Evolutionary conservation across 1,140 invertebrate genomes (phyloP).

Genomic region (Adelges cooleyi): DNA sequence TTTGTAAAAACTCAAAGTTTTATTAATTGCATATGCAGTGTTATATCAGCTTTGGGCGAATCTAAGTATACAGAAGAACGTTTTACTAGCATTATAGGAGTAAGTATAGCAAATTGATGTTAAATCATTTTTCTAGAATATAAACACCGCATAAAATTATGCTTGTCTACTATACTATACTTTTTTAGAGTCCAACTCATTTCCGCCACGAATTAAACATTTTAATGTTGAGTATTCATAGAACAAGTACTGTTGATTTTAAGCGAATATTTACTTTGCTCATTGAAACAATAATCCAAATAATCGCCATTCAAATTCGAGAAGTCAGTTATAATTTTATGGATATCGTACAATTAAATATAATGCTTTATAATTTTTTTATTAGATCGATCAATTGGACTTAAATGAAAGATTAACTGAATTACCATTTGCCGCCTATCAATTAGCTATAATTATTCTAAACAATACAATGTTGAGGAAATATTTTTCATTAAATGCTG

Average conservation of each 20-base stretch:
- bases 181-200: not conserved
- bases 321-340: not conserved
- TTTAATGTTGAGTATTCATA: not conserved
- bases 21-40: not conserved
- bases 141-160: no score
- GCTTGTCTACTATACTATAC: no score
- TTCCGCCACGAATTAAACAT: not conserved
- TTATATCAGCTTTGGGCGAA: conserved; percentile 4
- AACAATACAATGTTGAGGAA: not conserved
- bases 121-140: no score
- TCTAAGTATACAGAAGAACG: not conserved
- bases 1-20: not conserved
- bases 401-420: conserved; percentile 1
- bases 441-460: not conserved
- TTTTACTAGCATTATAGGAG: conserved; percentile 9
- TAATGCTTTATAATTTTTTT: not conserved
- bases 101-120: no score
- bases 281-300: not conserved
- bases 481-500: not conserved
- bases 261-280: not conserved
- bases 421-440: conserved; percentile 6
- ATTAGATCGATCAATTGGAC: not conserved
- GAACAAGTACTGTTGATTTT: not conserved
- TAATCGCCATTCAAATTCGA: conserved; percentile 8
- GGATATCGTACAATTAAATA: not conserved